A percentile compares a stretch with the other conserved stretches of the same genome.
Evolutionary conservation across 2,113 vertebrate genomes (phyloP).

Genomic region (Vidua chalybeata): DNA sequence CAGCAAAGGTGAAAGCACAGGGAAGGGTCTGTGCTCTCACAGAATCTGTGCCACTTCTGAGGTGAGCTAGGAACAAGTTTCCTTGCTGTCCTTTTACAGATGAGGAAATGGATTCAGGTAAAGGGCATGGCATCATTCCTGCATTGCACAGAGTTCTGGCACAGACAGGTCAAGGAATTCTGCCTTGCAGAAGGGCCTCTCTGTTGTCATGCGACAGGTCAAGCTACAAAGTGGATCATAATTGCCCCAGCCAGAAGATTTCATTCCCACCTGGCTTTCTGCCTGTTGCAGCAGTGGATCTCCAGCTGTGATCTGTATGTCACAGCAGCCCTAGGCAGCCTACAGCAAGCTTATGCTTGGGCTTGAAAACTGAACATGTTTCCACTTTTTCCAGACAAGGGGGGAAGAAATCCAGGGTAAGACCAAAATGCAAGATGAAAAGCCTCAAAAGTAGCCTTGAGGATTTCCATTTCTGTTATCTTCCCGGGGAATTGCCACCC

Average conservation of each 20-base stretch:
- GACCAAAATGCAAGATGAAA: neutral
- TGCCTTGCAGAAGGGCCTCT: neutral
- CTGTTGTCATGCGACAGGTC: neutral
- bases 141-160: neutral
- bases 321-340: neutral
- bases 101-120: neutral
- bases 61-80: neutral
- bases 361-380: neutral
- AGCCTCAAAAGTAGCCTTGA: neutral
- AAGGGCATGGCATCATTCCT: neutral
- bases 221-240: neutral
- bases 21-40: neutral
- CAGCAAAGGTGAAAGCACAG: neutral
- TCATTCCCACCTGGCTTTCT: neutral
- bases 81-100: neutral
- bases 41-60: neutral
- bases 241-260: neutral
- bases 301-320: neutral
- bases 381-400: neutral
- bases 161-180: neutral
- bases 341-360: neutral
- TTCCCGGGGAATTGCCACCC: neutral
- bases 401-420: neutral
- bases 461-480: neutral
- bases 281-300: neutral